Evolutionary conservation across 2,888 invertebrate species (phyloP), one percentile per base, ranked within the genome.

Genomic region (Colletes collaris): DNA sequence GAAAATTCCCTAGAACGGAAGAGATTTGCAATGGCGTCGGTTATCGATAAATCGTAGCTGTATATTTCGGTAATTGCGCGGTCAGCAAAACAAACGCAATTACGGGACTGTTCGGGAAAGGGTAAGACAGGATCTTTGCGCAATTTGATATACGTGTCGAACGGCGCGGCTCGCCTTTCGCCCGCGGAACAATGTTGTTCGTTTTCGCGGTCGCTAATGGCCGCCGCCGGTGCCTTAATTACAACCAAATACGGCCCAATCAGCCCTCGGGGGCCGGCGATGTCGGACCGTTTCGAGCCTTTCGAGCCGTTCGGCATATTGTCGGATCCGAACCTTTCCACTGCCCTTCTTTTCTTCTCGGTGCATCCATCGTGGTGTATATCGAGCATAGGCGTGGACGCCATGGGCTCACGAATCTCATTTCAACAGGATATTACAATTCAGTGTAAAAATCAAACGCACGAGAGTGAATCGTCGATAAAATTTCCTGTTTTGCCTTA

Each of bases 191-290:
- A 89, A 89, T 90, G 89, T 90, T 90, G 88, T 89, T 88, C 87
- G 83, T 86, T 87, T 87, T 87, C 85, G 80, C 76, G 75, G 84
- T 86, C 81, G 86, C 87, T 90, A 89, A 90, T 90, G 89, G 86
- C 82, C 83, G 88, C 86, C 85, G 89, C 86, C 84, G 87, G 88
- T 85, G 86, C 88, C 88, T 89, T 90, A 90, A 90, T 90, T 90
- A 90, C 86, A 89, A 88, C 89, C 90, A 90, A 90, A 90, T 90
- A 90, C 85, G 88, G 86, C 59, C 87, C 90, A 89, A 89, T 90
- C 89, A 86, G 88, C 85, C 87, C 82, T 83, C 83, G 83, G 85
- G 86, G 75, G 80, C 81, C 79, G 83, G 80, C 81, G 72, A 73
- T 81, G 73, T 65, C 67, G 64, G 68, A 46, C 63, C 74, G 74